Conservation (phyloP, 1,140 invertebrate species). For the Drosophila rhopaloa region DNA sequence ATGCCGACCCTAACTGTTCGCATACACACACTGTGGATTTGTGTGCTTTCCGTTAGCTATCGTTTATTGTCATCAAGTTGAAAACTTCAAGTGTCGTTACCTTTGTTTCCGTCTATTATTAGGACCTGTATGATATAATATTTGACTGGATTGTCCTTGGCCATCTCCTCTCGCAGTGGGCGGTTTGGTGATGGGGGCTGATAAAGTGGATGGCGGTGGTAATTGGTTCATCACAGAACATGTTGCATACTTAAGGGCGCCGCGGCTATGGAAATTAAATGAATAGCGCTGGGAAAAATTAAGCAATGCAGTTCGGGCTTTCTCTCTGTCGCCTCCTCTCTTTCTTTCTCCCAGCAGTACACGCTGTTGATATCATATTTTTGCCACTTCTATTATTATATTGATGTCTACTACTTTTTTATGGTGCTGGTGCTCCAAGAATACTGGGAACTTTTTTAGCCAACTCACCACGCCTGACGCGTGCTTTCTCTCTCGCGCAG, state of each 20-base stretch:
- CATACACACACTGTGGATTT: conserved; percentile 24
- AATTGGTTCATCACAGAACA: conserved; percentile 45
- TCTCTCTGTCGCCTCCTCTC: conserved; percentile 1
- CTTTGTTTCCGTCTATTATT: conserved; percentile 59
- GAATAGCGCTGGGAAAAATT: conserved; percentile 8
- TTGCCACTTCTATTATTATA: conserved; percentile 80
- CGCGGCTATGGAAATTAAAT: conserved; percentile 27
- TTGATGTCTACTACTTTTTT: conserved; percentile 63
- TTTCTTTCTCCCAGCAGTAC: conserved; percentile 40
- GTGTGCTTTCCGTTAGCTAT: conserved; percentile 37
- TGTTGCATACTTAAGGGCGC: conserved; percentile 56
- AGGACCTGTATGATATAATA: conserved; percentile 60
- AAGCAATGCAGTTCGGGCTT: conserved; percentile 48
- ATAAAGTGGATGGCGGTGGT: conserved; percentile 7
- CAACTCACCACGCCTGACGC: conserved; percentile 59
- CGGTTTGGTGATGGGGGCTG: conserved; percentile 17
- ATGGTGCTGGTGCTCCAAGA: conserved; percentile 43
- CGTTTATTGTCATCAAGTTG: conserved; percentile 49
- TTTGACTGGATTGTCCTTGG: conserved; percentile 66
- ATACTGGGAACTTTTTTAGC: conserved; percentile 68
- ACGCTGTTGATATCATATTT: conserved; percentile 83
- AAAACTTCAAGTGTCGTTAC: conserved; percentile 65
- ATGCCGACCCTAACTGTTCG: conserved; percentile 12
- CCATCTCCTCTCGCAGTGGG: conserved; percentile 13
- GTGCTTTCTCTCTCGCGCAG: conserved; percentile 32